Base-by-base conservation (phyloP, 2,797 vertebrate genomes). In the Galagoides demidoff region DNA sequence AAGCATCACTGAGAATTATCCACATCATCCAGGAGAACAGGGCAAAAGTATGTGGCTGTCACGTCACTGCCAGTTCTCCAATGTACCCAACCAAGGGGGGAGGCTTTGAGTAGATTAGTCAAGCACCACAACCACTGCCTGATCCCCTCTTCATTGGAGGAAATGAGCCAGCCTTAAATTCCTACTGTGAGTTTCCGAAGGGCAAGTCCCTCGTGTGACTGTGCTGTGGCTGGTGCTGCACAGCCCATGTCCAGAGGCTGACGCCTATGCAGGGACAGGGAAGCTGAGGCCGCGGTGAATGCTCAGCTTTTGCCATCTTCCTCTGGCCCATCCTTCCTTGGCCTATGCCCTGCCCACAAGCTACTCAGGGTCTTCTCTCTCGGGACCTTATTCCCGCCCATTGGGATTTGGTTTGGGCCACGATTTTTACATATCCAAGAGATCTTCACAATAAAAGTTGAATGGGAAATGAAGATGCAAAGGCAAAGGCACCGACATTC, bases 221-320 rank as follows among this genome's bases (percentile, higher is more conserved):
- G 29, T 61, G 34, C 23, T 11, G 7, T 2, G 37, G 63, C 39
- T 12, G 20, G 23, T n/a, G 2, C 16, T n/a, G 17, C 22, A 0
- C 1, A 7, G 37, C 34, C 0, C 2, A 0, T 6, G 43, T 7
- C 2, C 27, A 5, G 87, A 8, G 31, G 39, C 87, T 52, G 1
- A 2, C 3, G 78, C 45, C 66, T n/a, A 74, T 22, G 39, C 8
- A n/a, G 45, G 19, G 7, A 45, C 73, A 45, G 22, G 64, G 59
- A 59, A 61, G 39, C 4, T 0, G 27, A 34, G 20, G 7, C 23
- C 37, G n/a, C 55, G 3, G 34, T 7, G 34, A 68, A 7, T 1
- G 7, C 12, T 17, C 45, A 27, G 9, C 29, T 63, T 34, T 31
- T 25, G 3, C 10, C 29, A 23, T 14, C 43, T n/a, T 43, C 55